Evolutionary conservation across 2,113 vertebrate genomes (phyloP), one percentile per base, ranked within the genome.

Genomic region (Limanda limanda): DNA sequence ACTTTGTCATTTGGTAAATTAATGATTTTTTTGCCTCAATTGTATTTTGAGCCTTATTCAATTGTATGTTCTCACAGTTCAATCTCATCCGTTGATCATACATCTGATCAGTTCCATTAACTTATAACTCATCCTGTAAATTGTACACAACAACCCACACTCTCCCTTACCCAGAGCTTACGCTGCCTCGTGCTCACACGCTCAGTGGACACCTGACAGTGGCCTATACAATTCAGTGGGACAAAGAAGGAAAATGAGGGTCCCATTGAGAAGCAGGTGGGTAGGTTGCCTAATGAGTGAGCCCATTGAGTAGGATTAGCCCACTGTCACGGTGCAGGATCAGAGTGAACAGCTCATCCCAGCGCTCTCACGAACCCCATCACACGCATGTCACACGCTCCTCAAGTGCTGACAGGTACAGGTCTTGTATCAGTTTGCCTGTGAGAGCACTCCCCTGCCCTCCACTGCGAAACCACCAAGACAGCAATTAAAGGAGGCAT

Each of bases 241-340:
- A 89, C 82, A 88, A 88, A 85, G 81, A 23, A 60, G 17, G 45
- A 87, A 83, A 82, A 85, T 80, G 81, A 90, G 68, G 68, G 79
- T 73, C 57, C 68, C 7, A 61, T 65, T 76, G 52, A 83, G 62
- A 68, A 51, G 68, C 79, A 67, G 78, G 57, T 69, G 84, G 81
- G 71, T 68, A 71, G 68, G 73, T 80, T 45, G 51, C 18, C 76
- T 86, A 84, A 86, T 85, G 83, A 88, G 83, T 63, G 75, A 74
- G 82, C 10, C 76, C 40, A 79, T 86, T 88, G 83, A 87, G 27
- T 70, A 64, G 79, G 73, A 84, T 83, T 18, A 83, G 69, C 72
- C 15, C 71, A 12, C 68, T 71, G 88, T 90, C 88, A 85, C 71
- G 75, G 77, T 77, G 77, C 66, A 59, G 65, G 82, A 86, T 86